A percentile compares a stretch with the other conserved stretches of the same genome.
phyloP scores from a whole-genome alignment of 1,140 invertebrate species.

The Drosophila ohnishii region DNA sequence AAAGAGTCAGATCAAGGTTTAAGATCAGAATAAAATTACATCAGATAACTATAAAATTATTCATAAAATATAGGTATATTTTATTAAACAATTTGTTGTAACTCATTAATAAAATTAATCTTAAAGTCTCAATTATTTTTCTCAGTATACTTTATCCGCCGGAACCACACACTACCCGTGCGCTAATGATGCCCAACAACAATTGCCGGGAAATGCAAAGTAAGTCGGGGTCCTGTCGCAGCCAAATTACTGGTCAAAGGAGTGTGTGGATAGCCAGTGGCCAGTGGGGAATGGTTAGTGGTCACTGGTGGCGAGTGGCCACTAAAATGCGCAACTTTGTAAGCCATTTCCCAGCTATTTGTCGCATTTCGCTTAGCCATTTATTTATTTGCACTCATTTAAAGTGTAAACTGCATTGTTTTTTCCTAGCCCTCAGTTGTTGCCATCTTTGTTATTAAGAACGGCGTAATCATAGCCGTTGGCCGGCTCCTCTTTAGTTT shows the following conservation, averaged over 20 bases:
- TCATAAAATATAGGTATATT: too few relatives aligned
- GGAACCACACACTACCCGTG: slow-evolving; percentile 43
- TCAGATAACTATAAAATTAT: background rate
- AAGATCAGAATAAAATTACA: background rate
- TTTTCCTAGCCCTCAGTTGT: slow-evolving; percentile 21
- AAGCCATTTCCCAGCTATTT: slow-evolving; percentile 65
- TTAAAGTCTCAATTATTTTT: slow-evolving; percentile 8
- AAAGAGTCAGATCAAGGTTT: fast-evolving
- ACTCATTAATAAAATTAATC: background rate
- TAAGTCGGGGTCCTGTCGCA: slow-evolving; percentile 42
- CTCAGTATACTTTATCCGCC: slow-evolving; percentile 45
- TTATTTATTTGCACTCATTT: slow-evolving; percentile 79
- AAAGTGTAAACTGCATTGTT: slow-evolving; percentile 57
- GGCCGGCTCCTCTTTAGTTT: slow-evolving; percentile 9
- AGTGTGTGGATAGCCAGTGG: slow-evolving; percentile 26
- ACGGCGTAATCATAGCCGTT: slow-evolving; percentile 67
- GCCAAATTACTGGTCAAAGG: slow-evolving; percentile 52
- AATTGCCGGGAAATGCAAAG: slow-evolving; percentile 55
- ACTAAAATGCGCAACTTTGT: slow-evolving; percentile 70
- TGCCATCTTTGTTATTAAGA: slow-evolving; percentile 75
- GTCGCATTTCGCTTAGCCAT: slow-evolving; percentile 74
- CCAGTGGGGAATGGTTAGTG: slow-evolving; percentile 13
- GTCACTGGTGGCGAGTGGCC: slow-evolving; percentile 22
- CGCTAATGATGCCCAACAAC: slow-evolving; percentile 61
- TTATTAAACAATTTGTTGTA: too few relatives aligned